Conservation (phyloP, 2,888 invertebrate species). For the Cryptocephalus primarius region DNA sequence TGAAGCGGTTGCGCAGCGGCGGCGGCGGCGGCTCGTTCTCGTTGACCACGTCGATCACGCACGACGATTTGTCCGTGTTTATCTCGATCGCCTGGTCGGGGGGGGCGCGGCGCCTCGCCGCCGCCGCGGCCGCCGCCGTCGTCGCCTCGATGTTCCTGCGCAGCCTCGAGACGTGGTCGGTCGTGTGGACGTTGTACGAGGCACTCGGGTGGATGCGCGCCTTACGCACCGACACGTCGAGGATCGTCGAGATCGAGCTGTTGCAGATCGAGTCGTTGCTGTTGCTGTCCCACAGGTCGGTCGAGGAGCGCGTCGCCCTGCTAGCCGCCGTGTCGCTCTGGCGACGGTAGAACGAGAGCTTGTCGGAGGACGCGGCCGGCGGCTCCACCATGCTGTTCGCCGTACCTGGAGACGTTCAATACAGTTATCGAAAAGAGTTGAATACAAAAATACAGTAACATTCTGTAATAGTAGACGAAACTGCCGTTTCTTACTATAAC, state of each 20-base stretch:
- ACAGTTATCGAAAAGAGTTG: too few species aligned
- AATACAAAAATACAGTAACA: too few species aligned
- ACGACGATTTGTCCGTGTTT: constrained; percentile 8
- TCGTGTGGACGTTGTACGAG: constrained; percentile 4
- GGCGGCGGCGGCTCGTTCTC: constrained; percentile 48
- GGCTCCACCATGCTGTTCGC: constrained; percentile 4
- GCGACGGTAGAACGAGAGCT: constrained; percentile 20
- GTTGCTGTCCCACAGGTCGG: constrained; percentile 32
- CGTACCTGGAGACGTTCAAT: constrained; percentile 2
- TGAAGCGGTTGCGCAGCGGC: constrained; percentile 42
- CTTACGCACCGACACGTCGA: constrained; percentile 20
- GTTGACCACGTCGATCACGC: constrained; percentile 11
- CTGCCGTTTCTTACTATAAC: too few species aligned
- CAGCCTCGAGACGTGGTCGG: constrained; percentile 7
- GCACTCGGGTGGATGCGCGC: constrained; percentile 7
- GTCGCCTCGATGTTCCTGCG: neutral
- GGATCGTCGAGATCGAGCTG: constrained; percentile 39
- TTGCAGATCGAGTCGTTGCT: constrained; percentile 37
- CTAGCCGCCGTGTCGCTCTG: constrained; percentile 13
- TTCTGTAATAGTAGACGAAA: too few species aligned
- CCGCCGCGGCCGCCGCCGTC: too few species aligned
- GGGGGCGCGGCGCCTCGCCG: neutral
- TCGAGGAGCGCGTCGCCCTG: constrained; percentile 21
- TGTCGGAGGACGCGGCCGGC: constrained; percentile 15
- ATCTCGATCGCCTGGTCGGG: neutral